Evolutionary conservation across 2,797 vertebrate genomes (phyloP).

Genomic region (Platyrinchus mystaceus): DNA sequence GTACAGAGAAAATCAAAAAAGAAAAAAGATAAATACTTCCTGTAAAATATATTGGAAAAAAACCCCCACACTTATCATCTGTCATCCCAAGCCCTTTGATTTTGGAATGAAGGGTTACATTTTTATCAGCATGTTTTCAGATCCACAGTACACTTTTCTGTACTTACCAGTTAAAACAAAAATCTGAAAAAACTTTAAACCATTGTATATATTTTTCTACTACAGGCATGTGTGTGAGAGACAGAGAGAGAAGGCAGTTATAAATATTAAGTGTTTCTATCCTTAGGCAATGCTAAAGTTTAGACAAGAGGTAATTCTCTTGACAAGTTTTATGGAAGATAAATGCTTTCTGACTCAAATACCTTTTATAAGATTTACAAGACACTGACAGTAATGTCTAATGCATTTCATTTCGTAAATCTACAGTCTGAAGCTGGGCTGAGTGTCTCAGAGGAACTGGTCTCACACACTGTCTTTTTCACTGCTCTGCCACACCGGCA

Average conservation of each 20-base stretch:
- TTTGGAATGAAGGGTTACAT: background rate
- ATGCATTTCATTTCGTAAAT: constrained; percentile 37
- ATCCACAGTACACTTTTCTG: background rate
- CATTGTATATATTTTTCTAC: background rate
- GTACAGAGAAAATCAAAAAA: background rate
- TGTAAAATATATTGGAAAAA: background rate
- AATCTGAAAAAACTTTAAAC: background rate
- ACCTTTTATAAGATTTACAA: background rate
- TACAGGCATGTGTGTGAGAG: background rate
- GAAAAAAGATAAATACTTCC: background rate
- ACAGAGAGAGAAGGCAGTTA: background rate
- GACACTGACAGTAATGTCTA: background rate
- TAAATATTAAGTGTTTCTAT: constrained; percentile 5
- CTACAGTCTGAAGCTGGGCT: background rate
- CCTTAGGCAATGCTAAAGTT: background rate
- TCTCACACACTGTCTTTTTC: background rate
- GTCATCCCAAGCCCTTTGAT: background rate
- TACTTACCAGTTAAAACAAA: background rate
- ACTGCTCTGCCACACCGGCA: background rate
- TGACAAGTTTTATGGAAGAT: constrained; percentile 15
- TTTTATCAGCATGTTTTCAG: background rate
- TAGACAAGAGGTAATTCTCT: constrained; percentile 10
- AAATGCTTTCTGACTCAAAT: constrained; percentile 14
- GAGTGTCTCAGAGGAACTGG: constrained; percentile 10
- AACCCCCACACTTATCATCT: background rate